These are phyloP conservation scores for Trichogramma dendrolimi DNA, from an alignment of 2,888 invertebrate genomes.

Conservation along the genomic window DNA sequence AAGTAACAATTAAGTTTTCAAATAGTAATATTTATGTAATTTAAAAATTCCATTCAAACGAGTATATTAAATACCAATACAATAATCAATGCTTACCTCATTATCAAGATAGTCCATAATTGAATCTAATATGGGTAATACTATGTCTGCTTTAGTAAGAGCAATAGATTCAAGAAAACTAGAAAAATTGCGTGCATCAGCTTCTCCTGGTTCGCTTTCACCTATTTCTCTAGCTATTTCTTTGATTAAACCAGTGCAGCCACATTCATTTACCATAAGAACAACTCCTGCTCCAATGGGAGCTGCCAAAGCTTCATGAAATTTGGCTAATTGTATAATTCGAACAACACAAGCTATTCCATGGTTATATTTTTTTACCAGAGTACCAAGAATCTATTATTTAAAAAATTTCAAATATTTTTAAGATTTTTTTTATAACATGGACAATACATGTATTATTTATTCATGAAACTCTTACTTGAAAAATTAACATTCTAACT, in stretches of 20 bases:
- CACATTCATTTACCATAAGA: constrained; percentile 65
- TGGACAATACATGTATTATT: not conserved
- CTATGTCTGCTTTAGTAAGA: constrained; percentile 34
- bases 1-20: constrained; percentile 7
- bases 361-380: constrained; percentile 81
- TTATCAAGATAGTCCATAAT: constrained; percentile 41
- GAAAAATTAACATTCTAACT: constrained; percentile 62
- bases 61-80: constrained; percentile 12
- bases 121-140: constrained; percentile 43
- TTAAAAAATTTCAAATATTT: not conserved
- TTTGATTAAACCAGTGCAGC: constrained; percentile 65
- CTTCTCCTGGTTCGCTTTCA: constrained; percentile 62
- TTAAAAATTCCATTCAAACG: not conserved
- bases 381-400: constrained; percentile 71
- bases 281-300: constrained; percentile 69
- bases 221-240: constrained; percentile 73
- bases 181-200: constrained; percentile 48
- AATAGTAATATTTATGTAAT: constrained; percentile 3
- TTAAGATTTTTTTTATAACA: not conserved
- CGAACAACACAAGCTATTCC: constrained; percentile 72
- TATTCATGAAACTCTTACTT: constrained; percentile 37
- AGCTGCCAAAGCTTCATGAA: constrained; percentile 67
- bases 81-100: constrained; percentile 36
- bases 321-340: constrained; percentile 67
- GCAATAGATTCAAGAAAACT: constrained; percentile 44